These are phyloP conservation scores for Bursaphelenchus okinawaensis DNA, from an alignment of 2,888 invertebrate genomes.

Conservation along the genomic window DNA sequence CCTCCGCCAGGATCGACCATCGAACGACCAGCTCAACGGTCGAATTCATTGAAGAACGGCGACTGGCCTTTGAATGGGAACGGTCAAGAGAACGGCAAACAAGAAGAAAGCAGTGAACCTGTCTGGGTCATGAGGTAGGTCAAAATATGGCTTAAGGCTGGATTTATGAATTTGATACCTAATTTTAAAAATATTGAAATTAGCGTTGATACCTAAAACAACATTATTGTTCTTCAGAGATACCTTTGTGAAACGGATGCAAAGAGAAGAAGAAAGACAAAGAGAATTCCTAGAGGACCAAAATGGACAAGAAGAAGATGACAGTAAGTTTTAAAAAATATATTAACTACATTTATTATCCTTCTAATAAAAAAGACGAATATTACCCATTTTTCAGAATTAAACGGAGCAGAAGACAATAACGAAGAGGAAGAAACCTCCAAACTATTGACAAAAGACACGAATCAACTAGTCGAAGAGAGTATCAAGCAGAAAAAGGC, in stretches of 20 bases:
- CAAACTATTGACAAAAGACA: constrained; percentile 60
- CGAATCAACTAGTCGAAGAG: constrained; percentile 25
- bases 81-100: constrained; percentile 21
- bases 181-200: constrained; percentile 10
- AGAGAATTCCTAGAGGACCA: constrained; percentile 10
- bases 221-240: constrained; percentile 30
- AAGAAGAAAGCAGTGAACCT: constrained; percentile 34
- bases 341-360: background rate
- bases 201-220: background rate
- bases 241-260: constrained; percentile 48
- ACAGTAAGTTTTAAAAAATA: constrained; percentile 2
- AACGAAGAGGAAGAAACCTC: constrained; percentile 76
- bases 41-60: background rate
- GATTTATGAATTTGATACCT: background rate
- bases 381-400: constrained; percentile 11
- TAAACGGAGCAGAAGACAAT: constrained; percentile 19
- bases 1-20: constrained; percentile 9
- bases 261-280: constrained; percentile 42
- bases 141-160: no score
- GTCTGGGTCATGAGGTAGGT: constrained; percentile 49
- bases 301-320: constrained; percentile 16
- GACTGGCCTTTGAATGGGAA: background rate
- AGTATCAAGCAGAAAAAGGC: constrained; percentile 67
- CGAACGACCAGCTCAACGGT: background rate
- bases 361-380: no score